phyloP scores from a whole-genome alignment of 2,797 vertebrate genomes.

The Onychomys leucogaster region DNA sequence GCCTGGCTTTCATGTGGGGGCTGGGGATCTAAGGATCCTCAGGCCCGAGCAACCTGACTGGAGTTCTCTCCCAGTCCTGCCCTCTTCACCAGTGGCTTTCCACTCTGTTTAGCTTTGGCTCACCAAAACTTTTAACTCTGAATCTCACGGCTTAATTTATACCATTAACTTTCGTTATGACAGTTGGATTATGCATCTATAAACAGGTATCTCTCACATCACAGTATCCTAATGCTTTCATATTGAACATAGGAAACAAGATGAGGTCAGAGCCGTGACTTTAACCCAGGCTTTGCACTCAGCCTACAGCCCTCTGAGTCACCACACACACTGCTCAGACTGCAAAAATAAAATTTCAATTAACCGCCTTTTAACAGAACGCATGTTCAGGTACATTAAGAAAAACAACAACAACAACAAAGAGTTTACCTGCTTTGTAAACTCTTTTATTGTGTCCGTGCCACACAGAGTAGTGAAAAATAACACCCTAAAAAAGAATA shows the following conservation, averaged over 20 bases:
- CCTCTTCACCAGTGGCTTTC: background rate
- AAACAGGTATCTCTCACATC: constrained; percentile 18
- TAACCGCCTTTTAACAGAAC: constrained; percentile 22
- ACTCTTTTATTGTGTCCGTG: constrained; percentile 99
- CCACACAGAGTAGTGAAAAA: constrained; percentile 99
- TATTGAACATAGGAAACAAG: constrained; percentile 50
- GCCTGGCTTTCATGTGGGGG: too few species aligned
- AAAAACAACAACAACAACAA: constrained; percentile 73
- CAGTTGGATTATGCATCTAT: background rate
- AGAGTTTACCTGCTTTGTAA: constrained; percentile 90
- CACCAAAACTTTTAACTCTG: background rate
- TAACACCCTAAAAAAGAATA: constrained; percentile 99
- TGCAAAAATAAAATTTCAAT: constrained; percentile 42
- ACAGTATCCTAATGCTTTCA: constrained; percentile 26
- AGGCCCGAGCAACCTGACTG: background rate
- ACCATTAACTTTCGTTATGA: constrained; percentile 9
- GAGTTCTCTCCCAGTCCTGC: background rate
- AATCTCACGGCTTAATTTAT: constrained; percentile 8
- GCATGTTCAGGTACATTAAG: constrained; percentile 60
- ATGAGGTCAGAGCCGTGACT: background rate
- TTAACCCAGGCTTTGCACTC: background rate
- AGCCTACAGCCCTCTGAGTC: background rate
- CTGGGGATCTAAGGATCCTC: background rate
- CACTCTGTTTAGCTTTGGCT: background rate
- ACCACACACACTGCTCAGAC: background rate